Percentiles rank a stretch among this genome's conserved stretches.
phyloP scores from a whole-genome alignment of 1,140 invertebrate species.

The Solen grandis region DNA sequence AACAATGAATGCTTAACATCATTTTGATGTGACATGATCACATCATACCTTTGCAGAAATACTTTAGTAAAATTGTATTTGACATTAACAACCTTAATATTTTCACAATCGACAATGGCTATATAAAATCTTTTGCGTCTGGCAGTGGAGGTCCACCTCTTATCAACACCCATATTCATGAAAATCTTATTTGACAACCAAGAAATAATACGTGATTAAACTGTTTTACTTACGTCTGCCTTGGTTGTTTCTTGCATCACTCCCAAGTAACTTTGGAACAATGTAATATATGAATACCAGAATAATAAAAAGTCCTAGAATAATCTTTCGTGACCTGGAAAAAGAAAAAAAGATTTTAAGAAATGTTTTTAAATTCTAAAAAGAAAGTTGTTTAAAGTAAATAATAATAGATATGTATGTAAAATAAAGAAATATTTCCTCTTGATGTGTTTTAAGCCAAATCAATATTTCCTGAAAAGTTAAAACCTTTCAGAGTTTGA shows the following conservation, averaged over 20 bases:
- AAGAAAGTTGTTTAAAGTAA: background rate
- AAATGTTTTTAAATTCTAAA: too few species aligned
- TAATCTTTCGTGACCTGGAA: slow-evolving; percentile 69
- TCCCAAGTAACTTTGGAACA: slow-evolving; percentile 60
- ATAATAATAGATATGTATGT: too few species aligned
- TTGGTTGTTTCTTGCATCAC: background rate
- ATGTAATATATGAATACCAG: slow-evolving; percentile 67
- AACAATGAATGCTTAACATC: too few species aligned
- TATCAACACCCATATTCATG: background rate
- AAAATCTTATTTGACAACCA: background rate
- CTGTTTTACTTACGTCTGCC: background rate
- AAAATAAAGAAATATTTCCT: too few species aligned
- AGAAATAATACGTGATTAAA: background rate
- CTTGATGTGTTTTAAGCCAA: too few species aligned
- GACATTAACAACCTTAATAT: background rate
- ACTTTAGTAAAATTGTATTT: background rate
- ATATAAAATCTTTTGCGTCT: background rate
- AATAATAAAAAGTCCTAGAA: slow-evolving; percentile 61
- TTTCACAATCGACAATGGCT: background rate
- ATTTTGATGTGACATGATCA: too few species aligned
- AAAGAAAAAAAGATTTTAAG: background rate
- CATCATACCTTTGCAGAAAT: too few species aligned
- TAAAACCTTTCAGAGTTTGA: too few species aligned
- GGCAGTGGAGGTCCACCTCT: too few species aligned
- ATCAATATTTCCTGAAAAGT: too few species aligned